Evolutionary conservation across 2,113 vertebrate species (phyloP).

Genomic region (Ctenomys sociabilis): DNA sequence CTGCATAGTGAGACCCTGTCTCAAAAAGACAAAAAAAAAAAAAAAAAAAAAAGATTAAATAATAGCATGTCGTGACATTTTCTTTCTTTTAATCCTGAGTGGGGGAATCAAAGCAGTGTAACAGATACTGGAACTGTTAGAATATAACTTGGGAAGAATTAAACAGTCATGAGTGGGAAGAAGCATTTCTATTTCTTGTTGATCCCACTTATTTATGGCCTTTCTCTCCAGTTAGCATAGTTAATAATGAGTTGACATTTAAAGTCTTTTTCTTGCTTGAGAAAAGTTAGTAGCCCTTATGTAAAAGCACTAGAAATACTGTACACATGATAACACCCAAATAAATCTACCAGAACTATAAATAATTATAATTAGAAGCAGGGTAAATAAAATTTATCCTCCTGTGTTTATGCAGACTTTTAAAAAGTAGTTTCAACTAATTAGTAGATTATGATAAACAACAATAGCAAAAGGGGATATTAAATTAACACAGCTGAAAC

Average conservation of each 20-base stretch:
- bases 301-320: constrained; percentile 56
- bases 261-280: constrained; percentile 2
- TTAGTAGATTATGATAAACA: constrained; percentile 42
- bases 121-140: not conserved
- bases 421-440: constrained; percentile 35
- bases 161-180: not conserved
- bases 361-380: constrained; percentile 63
- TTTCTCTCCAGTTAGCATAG: constrained; percentile 7
- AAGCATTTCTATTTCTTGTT: not conserved
- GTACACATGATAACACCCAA: not conserved
- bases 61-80: not conserved
- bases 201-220: not conserved
- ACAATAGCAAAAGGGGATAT: not conserved
- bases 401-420: not conserved
- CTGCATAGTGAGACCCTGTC: too few species aligned
- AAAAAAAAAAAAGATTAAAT: not conserved
- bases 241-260: constrained; percentile 58
- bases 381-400: constrained; percentile 20
- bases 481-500: not conserved
- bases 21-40: too few species aligned
- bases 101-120: not conserved
- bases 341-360: constrained; percentile 29
- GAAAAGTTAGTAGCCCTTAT: constrained; percentile 29
- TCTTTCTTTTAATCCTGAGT: not conserved
- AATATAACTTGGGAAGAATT: constrained; percentile 12